A percentile compares a stretch with the other conserved stretches of the same genome.
Conservation (phyloP, 2,888 invertebrate species). For the Trachelus troglodyta region DNA sequence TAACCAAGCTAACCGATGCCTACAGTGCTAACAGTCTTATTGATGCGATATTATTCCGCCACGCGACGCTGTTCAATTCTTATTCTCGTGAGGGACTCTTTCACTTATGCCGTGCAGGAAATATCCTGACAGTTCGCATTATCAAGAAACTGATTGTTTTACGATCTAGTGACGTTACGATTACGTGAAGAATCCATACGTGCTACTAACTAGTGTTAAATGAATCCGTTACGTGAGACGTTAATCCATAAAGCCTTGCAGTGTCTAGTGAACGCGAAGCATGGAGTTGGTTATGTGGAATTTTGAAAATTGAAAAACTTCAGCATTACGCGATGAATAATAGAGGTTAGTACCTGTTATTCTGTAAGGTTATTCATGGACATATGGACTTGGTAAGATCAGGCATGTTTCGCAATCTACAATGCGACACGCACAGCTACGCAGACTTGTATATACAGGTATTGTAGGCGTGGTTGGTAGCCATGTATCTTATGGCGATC, state of each 20-base stretch:
- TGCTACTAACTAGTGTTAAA: neutral
- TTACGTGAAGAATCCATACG: neutral
- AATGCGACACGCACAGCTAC: neutral
- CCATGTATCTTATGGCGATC: slow-evolving; percentile 24
- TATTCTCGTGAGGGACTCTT: neutral
- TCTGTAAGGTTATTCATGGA: neutral
- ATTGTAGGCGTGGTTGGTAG: slow-evolving; percentile 25
- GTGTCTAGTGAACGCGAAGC: neutral
- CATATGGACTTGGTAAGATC: neutral
- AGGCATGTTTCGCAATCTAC: neutral
- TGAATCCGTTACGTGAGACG: neutral
- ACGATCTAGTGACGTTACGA: neutral
- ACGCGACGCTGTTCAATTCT: neutral
- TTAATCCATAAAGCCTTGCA: neutral
- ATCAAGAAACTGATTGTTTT: neutral
- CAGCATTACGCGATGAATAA: neutral
- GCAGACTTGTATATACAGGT: neutral
- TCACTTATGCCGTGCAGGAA: neutral
- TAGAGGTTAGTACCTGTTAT: neutral
- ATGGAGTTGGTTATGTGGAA: neutral
- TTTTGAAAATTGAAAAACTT: neutral
- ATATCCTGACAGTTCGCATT: neutral
- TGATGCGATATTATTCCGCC: neutral
- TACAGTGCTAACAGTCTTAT: neutral
- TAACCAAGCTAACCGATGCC: neutral